Conservation (phyloP, 2,888 invertebrate genomes). For the Lutraria lutraria region DNA sequence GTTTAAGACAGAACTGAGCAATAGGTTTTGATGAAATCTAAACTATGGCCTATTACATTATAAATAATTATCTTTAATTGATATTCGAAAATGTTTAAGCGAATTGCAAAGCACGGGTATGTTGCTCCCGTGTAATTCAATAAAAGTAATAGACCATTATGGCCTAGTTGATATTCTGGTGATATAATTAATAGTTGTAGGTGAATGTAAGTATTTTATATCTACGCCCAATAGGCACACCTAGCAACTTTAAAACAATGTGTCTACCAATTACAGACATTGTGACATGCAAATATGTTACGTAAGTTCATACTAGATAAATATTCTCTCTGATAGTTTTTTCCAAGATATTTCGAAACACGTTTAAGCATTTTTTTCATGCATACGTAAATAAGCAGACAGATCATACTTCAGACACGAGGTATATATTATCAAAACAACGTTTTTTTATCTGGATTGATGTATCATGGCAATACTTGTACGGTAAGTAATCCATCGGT, state of each 20-base stretch:
- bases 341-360: no score
- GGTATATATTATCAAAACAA: no score
- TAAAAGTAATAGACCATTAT: not conserved
- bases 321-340: no score
- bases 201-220: not conserved
- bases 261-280: not conserved
- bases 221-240: not conserved
- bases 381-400: no score
- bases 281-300: no score
- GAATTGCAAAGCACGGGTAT: not conserved
- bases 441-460: no score
- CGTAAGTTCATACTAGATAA: no score
- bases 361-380: no score
- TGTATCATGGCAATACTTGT: no score
- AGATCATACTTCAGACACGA: no score
- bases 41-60: not conserved
- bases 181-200: not conserved
- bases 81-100: not conserved
- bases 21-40: not conserved
- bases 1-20: not conserved
- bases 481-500: no score
- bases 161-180: not conserved
- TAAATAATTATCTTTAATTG: constrained; percentile 11
- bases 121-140: not conserved
- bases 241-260: not conserved